Evolutionary conservation across 2,797 vertebrate genomes (phyloP).

Genomic region (Smutsia gigantea): DNA sequence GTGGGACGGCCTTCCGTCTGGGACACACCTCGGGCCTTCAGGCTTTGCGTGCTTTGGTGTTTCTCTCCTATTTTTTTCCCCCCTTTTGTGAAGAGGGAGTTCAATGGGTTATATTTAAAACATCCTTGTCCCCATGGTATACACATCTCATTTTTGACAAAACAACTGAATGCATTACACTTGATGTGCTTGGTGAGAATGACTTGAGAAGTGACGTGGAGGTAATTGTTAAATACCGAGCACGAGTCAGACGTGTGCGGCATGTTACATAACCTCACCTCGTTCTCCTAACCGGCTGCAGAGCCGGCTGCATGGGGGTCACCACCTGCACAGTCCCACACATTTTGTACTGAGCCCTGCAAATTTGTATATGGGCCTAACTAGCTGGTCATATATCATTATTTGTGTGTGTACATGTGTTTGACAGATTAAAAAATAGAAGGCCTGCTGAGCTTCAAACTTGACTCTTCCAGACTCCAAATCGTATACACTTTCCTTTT

Average conservation of each 20-base stretch:
- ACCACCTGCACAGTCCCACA: background rate
- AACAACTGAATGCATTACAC: background rate
- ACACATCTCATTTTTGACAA: background rate
- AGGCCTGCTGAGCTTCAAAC: background rate
- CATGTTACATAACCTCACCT: background rate
- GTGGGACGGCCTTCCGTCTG: background rate
- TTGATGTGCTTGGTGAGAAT: background rate
- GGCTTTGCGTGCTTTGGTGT: background rate
- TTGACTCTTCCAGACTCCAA: background rate
- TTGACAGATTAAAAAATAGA: background rate
- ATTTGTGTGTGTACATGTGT: background rate
- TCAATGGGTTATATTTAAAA: background rate
- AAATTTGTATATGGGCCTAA: background rate
- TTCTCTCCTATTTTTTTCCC: background rate
- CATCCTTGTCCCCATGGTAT: background rate
- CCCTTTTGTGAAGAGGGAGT: background rate
- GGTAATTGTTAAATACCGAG: background rate
- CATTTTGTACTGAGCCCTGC: background rate
- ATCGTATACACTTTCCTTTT: background rate
- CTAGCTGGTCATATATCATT: background rate
- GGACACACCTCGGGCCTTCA: background rate
- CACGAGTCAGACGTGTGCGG: background rate
- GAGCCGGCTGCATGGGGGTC: fast-evolving
- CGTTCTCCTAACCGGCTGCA: background rate
- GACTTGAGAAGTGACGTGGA: background rate